Evolutionary conservation across 2,888 invertebrate species (phyloP).

Genomic region (Drosophila imparisetae): DNA sequence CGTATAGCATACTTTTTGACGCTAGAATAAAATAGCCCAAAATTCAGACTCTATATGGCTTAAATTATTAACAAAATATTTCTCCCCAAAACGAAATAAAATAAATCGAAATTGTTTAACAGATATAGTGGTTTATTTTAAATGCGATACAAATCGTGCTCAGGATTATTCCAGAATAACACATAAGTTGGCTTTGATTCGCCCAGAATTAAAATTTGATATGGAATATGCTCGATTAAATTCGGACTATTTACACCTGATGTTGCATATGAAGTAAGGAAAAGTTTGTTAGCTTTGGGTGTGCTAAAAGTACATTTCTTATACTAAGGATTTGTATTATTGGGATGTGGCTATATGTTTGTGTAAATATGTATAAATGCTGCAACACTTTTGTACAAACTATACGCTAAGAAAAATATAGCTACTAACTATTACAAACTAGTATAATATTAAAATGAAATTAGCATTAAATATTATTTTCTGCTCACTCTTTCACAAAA

Average conservation of each 20-base stretch:
- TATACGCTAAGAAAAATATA: conserved; percentile 59
- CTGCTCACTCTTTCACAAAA: conserved; percentile 67
- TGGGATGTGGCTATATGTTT: conserved; percentile 15
- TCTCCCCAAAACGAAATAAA: background rate
- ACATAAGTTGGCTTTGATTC: conserved; percentile 11
- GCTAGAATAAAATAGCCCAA: too few relatives aligned
- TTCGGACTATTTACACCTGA: conserved; percentile 74
- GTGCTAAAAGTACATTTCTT: conserved; percentile 46
- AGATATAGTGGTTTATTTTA: conserved; percentile 22
- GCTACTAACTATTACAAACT: conserved; percentile 56
- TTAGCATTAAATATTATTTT: conserved; percentile 73
- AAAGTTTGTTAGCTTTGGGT: conserved; percentile 58
- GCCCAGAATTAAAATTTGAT: conserved; percentile 23
- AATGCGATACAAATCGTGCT: conserved; percentile 17
- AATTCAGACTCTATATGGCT: accelerated
- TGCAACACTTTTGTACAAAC: conserved; percentile 63
- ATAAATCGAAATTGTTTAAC: background rate
- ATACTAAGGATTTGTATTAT: conserved; percentile 29
- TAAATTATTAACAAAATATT: background rate
- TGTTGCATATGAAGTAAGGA: conserved; percentile 67
- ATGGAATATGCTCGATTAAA: conserved; percentile 28
- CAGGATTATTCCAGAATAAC: conserved; percentile 6
- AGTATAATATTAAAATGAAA: conserved; percentile 71
- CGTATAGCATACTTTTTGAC: background rate
- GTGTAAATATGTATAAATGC: conserved; percentile 62